Conservation (phyloP, 1,140 invertebrate species). For the Trissolcus basalis region DNA sequence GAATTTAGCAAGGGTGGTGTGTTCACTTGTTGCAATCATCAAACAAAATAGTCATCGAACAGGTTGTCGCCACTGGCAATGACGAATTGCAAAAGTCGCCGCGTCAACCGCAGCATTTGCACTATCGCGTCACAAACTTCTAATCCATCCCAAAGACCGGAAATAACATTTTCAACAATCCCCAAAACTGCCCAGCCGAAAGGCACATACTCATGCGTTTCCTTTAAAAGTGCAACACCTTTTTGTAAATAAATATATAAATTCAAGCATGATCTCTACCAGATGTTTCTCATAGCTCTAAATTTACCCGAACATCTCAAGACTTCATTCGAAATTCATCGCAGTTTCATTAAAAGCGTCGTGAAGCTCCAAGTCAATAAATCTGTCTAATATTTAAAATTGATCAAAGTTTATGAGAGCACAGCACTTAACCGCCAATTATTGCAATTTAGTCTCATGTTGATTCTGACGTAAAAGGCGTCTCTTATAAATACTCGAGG, state of each 20-base stretch:
- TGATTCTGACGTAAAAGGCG: conserved; percentile 39
- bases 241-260: no score
- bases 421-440: conserved; percentile 23
- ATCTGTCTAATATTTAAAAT: conserved; percentile 37
- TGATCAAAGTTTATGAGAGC: conserved; percentile 27
- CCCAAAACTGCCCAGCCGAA: no score
- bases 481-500: conserved; percentile 39
- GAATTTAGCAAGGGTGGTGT: conserved; percentile 50
- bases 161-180: no score
- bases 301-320: no score
- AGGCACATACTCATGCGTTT: no score
- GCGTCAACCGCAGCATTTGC: neutral
- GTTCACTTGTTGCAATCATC: conserved; percentile 74
- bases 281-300: no score
- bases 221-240: no score
- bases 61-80: conserved; percentile 64
- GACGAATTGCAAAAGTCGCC: conserved; percentile 36
- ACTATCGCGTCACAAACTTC: conserved; percentile 23
- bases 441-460: conserved; percentile 27
- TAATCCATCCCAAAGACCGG: no score
- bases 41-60: conserved; percentile 74
- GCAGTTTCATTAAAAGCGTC: conserved; percentile 12
- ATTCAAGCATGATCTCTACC: no score
- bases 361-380: conserved; percentile 21
- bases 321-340: conserved; percentile 8